These are phyloP conservation scores for Hexactinellida sp. DNA, from an alignment of 37 sponge, comb jelly and placozoan genomes.

Conservation along the genomic window DNA sequence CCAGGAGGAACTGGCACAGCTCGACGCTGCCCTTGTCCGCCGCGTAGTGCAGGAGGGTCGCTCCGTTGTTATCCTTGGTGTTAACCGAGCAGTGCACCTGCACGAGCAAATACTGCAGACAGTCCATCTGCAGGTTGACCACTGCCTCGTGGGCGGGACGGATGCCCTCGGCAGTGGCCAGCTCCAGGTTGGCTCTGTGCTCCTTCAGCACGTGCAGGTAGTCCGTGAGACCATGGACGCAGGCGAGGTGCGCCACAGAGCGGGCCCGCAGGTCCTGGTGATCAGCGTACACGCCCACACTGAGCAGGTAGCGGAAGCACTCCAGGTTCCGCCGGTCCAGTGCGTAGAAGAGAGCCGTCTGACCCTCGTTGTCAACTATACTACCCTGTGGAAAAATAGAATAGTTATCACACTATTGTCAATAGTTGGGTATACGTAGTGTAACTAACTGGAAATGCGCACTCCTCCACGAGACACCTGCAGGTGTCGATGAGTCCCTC, in stretches of 20 bases:
- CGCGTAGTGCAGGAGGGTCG: background rate
- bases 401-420: background rate
- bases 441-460: constrained; percentile 18
- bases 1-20: background rate
- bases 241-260: background rate
- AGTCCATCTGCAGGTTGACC: background rate
- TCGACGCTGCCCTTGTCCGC: background rate
- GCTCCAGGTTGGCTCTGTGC: background rate
- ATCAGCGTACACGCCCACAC: constrained; percentile 32
- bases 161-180: background rate
- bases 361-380: constrained; percentile 37
- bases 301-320: constrained; percentile 42
- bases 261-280: constrained; percentile 25
- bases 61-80: background rate
- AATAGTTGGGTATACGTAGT: background rate
- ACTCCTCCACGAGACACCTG: constrained; percentile 47
- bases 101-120: background rate
- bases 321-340: constrained; percentile 31
- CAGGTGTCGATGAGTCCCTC: constrained; percentile 39
- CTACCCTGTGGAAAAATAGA: constrained; percentile 1
- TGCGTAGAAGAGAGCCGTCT: constrained; percentile 60
- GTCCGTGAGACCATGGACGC: background rate
- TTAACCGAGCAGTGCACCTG: background rate
- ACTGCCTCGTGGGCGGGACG: background rate
- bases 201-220: background rate